Base-by-base conservation (phyloP, 1,140 invertebrate genomes). In the Dendrolimus punctatus region DNA sequence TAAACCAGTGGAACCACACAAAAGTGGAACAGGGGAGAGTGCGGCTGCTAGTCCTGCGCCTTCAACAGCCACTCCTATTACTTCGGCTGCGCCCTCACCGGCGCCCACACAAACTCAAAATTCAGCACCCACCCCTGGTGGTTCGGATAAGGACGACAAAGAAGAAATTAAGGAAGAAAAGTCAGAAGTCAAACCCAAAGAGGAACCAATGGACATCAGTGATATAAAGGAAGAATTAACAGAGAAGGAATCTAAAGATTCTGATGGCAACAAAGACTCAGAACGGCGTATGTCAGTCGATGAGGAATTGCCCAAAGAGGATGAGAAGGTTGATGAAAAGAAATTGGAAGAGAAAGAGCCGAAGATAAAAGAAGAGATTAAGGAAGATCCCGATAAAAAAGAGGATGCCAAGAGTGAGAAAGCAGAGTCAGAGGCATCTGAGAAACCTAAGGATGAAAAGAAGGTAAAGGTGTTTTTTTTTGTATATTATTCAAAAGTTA, bases 1-100 rank as follows among this genome's bases (percentile, higher is more conserved):
- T 5, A 95, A 95, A 66, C 93, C 93, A 0, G 91, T 93, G 1
- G 93, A 94, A 60, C 92, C 92, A 1, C 90, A 92, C 4, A 90
- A 91, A 55, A 64, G 76, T 38, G 50, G 50, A 9, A 62, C 87
- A 64, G 66, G 88, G 6, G 78, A 91, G 80, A 93, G 93, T 60
- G 92, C 93, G 6, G 92, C 93, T 0, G 88, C 93, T 0, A 93
- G 91, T 70, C 93, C 94, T 0, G 89, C 91, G 5, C 90, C 91
- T 2, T 88, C 87, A 0, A 79, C 85, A 8, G 76, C 87, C 0
- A 85, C 86, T 6, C 75, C 80, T 1, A 73, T 82, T 10, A 81
- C 81, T 0, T 87, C 83, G 5, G 81, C 87, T 7, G 81, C 82
- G 4, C 80, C 81, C 2, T 83, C 79, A 2, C 83, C 81, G 0